Percentiles rank a stretch among this genome's conserved stretches.
Conservation (phyloP, 2,888 invertebrate genomes). For the Andrena marginata region DNA sequence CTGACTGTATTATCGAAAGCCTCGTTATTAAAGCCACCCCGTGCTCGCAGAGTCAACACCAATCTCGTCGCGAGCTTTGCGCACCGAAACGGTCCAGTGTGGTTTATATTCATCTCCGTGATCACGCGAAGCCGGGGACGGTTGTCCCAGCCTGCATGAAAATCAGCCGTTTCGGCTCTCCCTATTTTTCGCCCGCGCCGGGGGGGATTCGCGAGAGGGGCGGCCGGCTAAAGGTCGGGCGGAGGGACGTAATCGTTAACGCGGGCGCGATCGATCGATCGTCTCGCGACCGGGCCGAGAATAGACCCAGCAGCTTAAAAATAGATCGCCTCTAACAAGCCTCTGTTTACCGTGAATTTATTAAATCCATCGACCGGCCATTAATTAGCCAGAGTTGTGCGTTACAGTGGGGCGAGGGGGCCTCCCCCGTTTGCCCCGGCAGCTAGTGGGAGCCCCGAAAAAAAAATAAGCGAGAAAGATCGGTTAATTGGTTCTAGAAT, state of each 20-base stretch:
- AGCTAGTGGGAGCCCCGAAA: background rate
- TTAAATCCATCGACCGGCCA: slow-evolving; percentile 10
- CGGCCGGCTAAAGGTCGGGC: slow-evolving; percentile 43
- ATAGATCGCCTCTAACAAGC: slow-evolving; percentile 35
- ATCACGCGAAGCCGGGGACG: slow-evolving; percentile 12
- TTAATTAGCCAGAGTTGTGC: background rate
- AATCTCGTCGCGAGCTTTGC: slow-evolving; percentile 19
- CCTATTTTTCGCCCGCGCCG: slow-evolving; percentile 3
- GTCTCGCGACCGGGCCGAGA: slow-evolving; percentile 42
- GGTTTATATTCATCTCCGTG: slow-evolving; percentile 6
- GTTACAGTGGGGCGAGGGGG: background rate
- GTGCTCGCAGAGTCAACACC: slow-evolving; percentile 20
- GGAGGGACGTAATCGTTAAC: slow-evolving; percentile 33
- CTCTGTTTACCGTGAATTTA: slow-evolving; percentile 17
- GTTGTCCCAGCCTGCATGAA: background rate
- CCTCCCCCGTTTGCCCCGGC: background rate
- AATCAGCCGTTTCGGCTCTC: slow-evolving; percentile 12
- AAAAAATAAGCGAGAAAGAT: background rate
- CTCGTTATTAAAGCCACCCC: slow-evolving; percentile 29
- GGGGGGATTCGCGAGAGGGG: slow-evolving; percentile 35
- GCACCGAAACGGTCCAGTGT: background rate
- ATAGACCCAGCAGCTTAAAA: slow-evolving; percentile 39
- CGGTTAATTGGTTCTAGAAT: slow-evolving; percentile 1
- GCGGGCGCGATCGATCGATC: slow-evolving; percentile 49
- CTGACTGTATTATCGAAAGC: background rate